These are phyloP conservation scores for Neoascia interrupta DNA, from an alignment of 2,888 invertebrate genomes.

Conservation along the genomic window DNA sequence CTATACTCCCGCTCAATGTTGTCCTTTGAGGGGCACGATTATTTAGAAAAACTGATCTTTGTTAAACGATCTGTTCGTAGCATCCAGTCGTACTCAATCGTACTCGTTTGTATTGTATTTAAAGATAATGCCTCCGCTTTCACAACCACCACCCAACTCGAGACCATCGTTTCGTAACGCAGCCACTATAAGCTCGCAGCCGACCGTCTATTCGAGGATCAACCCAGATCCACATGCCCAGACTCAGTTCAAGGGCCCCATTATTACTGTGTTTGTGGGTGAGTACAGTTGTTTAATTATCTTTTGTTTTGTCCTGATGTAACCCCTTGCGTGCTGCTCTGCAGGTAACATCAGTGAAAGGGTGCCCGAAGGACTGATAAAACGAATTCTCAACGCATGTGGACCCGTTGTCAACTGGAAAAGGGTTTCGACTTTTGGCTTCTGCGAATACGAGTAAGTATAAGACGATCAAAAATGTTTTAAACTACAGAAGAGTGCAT, in stretches of 20 bases:
- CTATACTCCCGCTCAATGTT: background rate
- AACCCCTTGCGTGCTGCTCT: constrained; percentile 60
- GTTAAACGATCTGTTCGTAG: too few relatives aligned
- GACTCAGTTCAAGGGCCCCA: constrained; percentile 85
- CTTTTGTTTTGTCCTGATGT: background rate
- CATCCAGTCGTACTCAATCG: too few relatives aligned
- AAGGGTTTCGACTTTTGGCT: constrained; percentile 97
- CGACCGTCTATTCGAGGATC: constrained; percentile 78
- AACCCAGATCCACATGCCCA: constrained; percentile 75
- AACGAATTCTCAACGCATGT: constrained; percentile 94
- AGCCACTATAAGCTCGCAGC: constrained; percentile 79
- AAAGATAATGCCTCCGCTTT: constrained; percentile 81
- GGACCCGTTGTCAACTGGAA: constrained; percentile 98
- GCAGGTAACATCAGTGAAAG: constrained; percentile 93
- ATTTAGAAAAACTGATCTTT: constrained; percentile 6
- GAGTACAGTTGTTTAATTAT: constrained; percentile 68
- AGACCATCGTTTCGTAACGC: constrained; percentile 79
- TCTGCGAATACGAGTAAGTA: constrained; percentile 93
- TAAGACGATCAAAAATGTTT: background rate
- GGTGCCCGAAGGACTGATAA: constrained; percentile 96
- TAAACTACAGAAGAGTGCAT: background rate
- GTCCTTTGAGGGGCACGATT: constrained; percentile 5
- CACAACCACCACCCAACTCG: constrained; percentile 79
- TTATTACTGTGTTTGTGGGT: constrained; percentile 98
- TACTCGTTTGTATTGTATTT: constrained; percentile 73